Percentiles rank a stretch among this genome's conserved stretches.
Conservation (phyloP, 2,888 invertebrate species). For the Terebella lapidaria region DNA sequence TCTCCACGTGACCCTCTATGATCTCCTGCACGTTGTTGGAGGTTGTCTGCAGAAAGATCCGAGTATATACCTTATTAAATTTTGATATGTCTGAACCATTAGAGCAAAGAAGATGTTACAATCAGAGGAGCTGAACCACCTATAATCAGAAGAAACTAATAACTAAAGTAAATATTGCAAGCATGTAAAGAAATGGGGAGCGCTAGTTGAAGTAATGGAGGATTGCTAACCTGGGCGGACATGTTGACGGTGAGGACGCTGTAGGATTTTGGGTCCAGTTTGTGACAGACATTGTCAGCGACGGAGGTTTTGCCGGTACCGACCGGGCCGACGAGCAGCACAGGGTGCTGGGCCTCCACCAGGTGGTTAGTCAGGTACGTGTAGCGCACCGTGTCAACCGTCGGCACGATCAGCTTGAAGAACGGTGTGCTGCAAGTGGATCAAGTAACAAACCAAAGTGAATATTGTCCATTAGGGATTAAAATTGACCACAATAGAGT, state of each 20-base stretch:
- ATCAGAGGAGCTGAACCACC: not conserved
- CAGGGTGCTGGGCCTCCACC: conserved; percentile 65
- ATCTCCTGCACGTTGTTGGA: conserved; percentile 79
- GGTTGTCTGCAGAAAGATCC: conserved; percentile 61
- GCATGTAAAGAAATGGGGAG: no score
- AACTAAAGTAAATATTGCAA: no score
- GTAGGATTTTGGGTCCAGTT: conserved; percentile 61
- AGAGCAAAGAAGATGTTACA: not conserved
- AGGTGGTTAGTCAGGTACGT: conserved; percentile 68
- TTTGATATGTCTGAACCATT: not conserved
- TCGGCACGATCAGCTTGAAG: conserved; percentile 79
- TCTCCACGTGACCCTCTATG: conserved; percentile 80
- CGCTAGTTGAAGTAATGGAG: no score
- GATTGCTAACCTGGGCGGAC: conserved; percentile 80
- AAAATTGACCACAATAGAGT: not conserved
- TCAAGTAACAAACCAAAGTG: no score
- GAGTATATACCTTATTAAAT: not conserved
- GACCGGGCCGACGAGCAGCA: conserved; percentile 75
- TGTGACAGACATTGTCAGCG: conserved; percentile 65
- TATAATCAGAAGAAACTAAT: not conserved
- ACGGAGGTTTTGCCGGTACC: conserved; percentile 81
- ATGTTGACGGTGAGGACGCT: conserved; percentile 74
- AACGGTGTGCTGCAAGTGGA: conserved; percentile 64
- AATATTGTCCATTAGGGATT: not conserved
- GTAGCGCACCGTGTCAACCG: conserved; percentile 81